Conservation (phyloP, 2,113 vertebrate genomes). For the Mungos mungo region DNA sequence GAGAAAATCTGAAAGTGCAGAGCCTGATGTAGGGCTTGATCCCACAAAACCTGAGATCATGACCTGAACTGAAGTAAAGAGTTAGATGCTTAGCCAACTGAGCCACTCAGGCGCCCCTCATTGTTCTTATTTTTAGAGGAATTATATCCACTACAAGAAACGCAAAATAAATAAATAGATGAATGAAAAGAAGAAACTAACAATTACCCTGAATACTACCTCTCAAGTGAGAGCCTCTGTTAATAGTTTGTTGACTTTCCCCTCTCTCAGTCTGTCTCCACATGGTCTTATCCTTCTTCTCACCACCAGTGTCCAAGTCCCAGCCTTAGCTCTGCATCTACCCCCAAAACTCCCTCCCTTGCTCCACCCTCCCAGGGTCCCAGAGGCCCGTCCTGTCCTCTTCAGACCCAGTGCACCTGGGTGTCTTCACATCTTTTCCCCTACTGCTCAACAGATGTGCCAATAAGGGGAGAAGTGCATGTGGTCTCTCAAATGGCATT, state of each 20-base stretch:
- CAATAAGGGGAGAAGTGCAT: rapidly evolving
- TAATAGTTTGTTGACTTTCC: background rate
- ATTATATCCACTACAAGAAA: background rate
- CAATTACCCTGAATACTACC: background rate
- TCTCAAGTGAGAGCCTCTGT: background rate
- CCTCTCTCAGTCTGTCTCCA: background rate
- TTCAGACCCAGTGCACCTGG: background rate
- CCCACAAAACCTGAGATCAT: no score
- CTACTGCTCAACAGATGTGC: rapidly evolving
- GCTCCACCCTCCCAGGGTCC: background rate
- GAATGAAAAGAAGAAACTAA: background rate
- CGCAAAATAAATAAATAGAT: background rate
- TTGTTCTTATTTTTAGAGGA: constrained; percentile 6
- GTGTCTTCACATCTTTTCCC: background rate
- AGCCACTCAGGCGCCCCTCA: background rate
- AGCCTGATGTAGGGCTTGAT: no score
- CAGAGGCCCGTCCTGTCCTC: background rate
- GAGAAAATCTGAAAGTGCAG: no score
- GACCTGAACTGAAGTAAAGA: no score
- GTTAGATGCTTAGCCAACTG: no score
- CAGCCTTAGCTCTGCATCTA: background rate
- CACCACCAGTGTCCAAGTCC: background rate
- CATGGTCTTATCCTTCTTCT: background rate
- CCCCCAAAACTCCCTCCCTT: background rate
- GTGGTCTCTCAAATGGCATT: background rate